Base-by-base conservation (phyloP, 2,888 invertebrate genomes). In the Unio pictorum region DNA sequence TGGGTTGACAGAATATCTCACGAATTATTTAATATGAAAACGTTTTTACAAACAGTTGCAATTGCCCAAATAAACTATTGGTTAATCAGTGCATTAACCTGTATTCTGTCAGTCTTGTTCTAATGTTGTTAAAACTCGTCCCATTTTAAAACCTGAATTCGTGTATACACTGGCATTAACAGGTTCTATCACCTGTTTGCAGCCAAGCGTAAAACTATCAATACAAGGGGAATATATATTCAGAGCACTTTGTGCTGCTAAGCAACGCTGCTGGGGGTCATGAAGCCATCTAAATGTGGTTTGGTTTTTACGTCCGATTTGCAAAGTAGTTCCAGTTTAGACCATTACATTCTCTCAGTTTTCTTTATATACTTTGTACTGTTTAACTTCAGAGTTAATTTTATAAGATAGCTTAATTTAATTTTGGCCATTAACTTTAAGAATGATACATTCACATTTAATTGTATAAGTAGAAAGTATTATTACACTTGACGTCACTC, bases 211-310 rank as follows among this genome's bases (percentile, higher is more conserved):
- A 45, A 45, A 45, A 45, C 45, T 45, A 11, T 45, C 15, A 34
- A 34, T 45, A 15, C 45, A 15, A 11, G 45, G 15, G 15, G 73
- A 77, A 76, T 74, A 75, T 69, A 75, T 81, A 82, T 81, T 80
- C 73, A 81, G 82, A 79, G 79, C 79, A 84, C 75, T 76, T 76
- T 81, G 67, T 74, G 85, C 83, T 85, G 85, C 86, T 81, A 81
- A 66, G 85, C 81, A 75, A 83, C 85, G 68, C 69, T 71, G 80
- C 79, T 79, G 81, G 82, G 81, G 82, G 79, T 78, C 74, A 75
- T 79, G 78, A 80, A 80, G 81, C 80, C 77, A 75, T 30, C 61
- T 59, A 55, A 30, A 65, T 54, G 81, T 75, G 64, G 67, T 69
- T 60, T 23, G 81, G 77, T 70, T 73, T 75, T 68, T 56, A 61